Conservation (phyloP, 2,888 invertebrate species). For the Drosophila subquinaria region DNA sequence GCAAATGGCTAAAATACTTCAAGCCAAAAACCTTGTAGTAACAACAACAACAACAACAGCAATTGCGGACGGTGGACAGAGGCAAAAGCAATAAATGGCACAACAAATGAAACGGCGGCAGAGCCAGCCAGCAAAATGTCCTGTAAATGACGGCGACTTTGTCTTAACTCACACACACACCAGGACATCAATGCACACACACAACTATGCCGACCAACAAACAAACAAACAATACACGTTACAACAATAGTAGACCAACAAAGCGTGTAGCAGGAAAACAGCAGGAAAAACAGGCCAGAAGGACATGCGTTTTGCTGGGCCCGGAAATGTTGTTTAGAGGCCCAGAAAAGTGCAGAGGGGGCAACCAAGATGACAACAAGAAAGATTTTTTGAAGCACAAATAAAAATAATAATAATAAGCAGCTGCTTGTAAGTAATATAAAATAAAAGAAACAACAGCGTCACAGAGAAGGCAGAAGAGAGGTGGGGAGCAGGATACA, state of each 20-base stretch:
- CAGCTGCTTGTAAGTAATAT: constrained; percentile 55
- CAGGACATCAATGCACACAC: constrained; percentile 27
- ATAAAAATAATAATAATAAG: constrained; percentile 47
- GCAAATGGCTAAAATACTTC: constrained; percentile 75
- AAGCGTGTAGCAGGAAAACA: constrained; percentile 63
- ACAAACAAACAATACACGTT: constrained; percentile 53
- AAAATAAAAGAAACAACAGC: constrained; percentile 27
- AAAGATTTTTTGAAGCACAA: constrained; percentile 36
- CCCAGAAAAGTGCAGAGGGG: background rate
- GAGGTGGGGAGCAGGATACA: background rate
- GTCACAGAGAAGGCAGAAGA: background rate
- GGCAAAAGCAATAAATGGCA: constrained; percentile 64
- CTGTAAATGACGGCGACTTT: constrained; percentile 70
- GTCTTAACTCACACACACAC: constrained; percentile 42
- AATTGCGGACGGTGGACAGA: constrained; percentile 30
- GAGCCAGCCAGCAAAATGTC: constrained; percentile 58
- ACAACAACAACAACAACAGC: constrained; percentile 16
- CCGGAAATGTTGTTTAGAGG: constrained; percentile 31
- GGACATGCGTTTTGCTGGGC: constrained; percentile 52
- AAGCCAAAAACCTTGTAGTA: constrained; percentile 61
- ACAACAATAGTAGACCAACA: constrained; percentile 59
- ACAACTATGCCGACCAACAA: constrained; percentile 31
- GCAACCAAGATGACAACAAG: constrained; percentile 31
- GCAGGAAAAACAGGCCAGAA: constrained; percentile 53
- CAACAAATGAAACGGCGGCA: constrained; percentile 65